Conservation (phyloP, 2,113 vertebrate species). For the Cavia aperea region DNA sequence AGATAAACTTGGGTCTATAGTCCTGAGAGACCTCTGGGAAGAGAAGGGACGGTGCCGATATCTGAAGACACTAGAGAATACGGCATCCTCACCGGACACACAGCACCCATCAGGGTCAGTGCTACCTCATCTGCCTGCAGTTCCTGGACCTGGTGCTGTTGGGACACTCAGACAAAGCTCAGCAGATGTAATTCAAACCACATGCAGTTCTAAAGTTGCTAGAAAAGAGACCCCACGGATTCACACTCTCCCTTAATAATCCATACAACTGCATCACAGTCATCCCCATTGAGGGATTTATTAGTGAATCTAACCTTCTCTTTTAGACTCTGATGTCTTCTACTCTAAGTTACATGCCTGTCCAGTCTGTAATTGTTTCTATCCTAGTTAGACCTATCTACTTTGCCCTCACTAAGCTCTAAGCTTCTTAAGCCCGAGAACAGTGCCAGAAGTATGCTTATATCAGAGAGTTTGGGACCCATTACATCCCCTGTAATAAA, state of each 20-base stretch:
- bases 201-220: background rate
- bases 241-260: background rate
- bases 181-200: background rate
- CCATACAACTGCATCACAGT: background rate
- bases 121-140: background rate
- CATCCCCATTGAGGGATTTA: background rate
- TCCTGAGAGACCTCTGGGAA: background rate
- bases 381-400: background rate
- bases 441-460: background rate
- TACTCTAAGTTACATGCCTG: background rate
- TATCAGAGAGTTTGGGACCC: background rate
- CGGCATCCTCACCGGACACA: background rate
- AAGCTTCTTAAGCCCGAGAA: background rate
- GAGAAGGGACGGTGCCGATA: background rate
- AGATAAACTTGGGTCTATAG: constrained; percentile 23
- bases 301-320: background rate
- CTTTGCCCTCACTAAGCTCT: background rate
- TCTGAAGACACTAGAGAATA: constrained; percentile 13
- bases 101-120: background rate
- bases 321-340: background rate
- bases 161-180: background rate
- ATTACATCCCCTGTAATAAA: background rate
- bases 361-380: background rate
- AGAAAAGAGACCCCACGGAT: background rate
- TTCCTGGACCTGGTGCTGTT: background rate